Evolutionary conservation across 2,797 vertebrate species (phyloP), one percentile per base, ranked within the genome.

Genomic region (Danio jaintianensis): DNA sequence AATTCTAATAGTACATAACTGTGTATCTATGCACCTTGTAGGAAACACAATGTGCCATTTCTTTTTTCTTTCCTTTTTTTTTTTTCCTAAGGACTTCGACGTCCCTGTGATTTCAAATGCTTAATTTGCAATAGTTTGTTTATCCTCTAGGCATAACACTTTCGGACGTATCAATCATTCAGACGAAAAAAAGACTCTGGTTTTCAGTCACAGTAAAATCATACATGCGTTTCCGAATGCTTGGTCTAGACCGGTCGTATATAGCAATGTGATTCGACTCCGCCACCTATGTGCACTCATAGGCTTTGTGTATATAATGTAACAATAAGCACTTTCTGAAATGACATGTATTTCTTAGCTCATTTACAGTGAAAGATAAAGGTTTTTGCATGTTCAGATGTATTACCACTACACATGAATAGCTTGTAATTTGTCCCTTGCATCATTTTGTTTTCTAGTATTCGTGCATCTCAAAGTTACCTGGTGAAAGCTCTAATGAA

Each of bases 21-120:
- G 42, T 69, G 75, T 71, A 79, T 78, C 83, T 84, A 84, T 84
- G 83, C 83, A 83, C 76, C 81, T 78, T 61, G 81, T 66, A 58
- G 68, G 61, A 82, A 79, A 79, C 71, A 78, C 68, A 77, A 82
- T 64, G 66, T 62, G 56, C 74, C 58, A 47, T 70, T 29, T 29
- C 29, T 29, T n/a, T n/a, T n/a, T n/a, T n/a, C n/a, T n/a, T n/a
- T n/a, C n/a, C n/a, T n/a, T n/a, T 29, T 29, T 15, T 67, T 66
- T 29, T 29, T 77, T 50, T 62, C 58, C 52, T 45, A 78, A 69
- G 69, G 67, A 78, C 47, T 78, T 66, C 36, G 52, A 43, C 15
- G 47, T 72, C 75, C 59, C 43, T 81, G 70, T 76, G 53, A 66
- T 81, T 76, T 70, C 67, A 18, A 47, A 58, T 72, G 81, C 52